These are phyloP conservation scores for Volucella zonaria DNA, from an alignment of 2,888 invertebrate species.

Conservation along the genomic window DNA sequence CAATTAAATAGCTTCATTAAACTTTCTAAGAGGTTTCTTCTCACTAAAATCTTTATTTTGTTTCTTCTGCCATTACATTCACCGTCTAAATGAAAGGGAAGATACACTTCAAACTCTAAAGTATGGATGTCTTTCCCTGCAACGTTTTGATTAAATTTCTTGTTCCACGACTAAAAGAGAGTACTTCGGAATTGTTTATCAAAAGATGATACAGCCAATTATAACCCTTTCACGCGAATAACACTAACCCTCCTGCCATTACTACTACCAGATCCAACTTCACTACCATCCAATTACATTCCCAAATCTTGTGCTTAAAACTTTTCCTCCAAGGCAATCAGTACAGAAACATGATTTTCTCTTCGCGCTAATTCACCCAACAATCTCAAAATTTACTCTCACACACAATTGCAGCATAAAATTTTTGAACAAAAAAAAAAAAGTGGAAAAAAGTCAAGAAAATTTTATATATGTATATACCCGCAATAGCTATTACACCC, in stretches of 20 bases:
- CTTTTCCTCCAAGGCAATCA: conserved; percentile 16
- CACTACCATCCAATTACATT: conserved; percentile 23
- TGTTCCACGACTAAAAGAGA: conserved; percentile 30
- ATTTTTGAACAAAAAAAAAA: conserved; percentile 3
- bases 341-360: conserved; percentile 58
- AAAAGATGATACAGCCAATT: conserved; percentile 37
- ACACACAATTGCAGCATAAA: conserved; percentile 28
- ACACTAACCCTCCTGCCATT: not conserved
- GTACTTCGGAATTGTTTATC: conserved; percentile 22
- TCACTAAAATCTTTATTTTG: no score
- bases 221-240: conserved; percentile 41
- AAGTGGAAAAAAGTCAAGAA: conserved; percentile 4
- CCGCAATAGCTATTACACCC: not conserved
- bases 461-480: no score
- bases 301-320: conserved; percentile 54
- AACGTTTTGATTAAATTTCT: conserved; percentile 38
- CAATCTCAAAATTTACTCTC: conserved; percentile 56
- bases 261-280: not conserved
- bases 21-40: no score
- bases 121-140: not conserved
- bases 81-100: no score
- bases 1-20: not conserved
- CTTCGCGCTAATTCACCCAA: conserved; percentile 61
- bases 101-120: no score
- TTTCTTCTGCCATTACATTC: no score